These are phyloP conservation scores for Cephalopterus ornatus DNA, from an alignment of 2,113 vertebrate species.

Conservation along the genomic window DNA sequence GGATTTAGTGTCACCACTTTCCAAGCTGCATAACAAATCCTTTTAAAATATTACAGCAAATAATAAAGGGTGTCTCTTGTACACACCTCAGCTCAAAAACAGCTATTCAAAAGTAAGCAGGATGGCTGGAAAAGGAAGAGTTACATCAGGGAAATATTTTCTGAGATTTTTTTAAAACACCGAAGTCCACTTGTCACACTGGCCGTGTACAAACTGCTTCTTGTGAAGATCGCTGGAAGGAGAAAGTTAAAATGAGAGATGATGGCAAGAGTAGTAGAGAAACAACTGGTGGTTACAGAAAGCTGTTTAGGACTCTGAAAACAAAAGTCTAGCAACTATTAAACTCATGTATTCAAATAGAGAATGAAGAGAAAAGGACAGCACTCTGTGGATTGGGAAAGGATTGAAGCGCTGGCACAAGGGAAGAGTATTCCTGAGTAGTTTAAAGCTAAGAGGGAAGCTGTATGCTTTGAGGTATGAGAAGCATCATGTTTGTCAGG, in stretches of 20 bases:
- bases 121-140: background rate
- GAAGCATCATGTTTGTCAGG: background rate
- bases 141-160: background rate
- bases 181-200: background rate
- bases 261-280: background rate
- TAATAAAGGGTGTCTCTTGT: background rate
- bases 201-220: background rate
- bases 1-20: slow-evolving; percentile 40
- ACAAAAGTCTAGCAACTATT: background rate
- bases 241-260: background rate
- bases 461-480: background rate
- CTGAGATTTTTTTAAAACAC: background rate
- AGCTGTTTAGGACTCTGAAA: background rate
- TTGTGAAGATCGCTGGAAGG: background rate
- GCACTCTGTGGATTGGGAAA: background rate
- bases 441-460: background rate
- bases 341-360: background rate
- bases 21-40: background rate
- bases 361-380: background rate
- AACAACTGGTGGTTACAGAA: background rate
- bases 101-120: background rate
- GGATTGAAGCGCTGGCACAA: background rate
- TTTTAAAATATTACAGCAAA: background rate
- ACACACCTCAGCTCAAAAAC: background rate
- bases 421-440: background rate